Evolutionary conservation across 2,797 vertebrate genomes (phyloP).

Genomic region (Sorex maritimensis): DNA sequence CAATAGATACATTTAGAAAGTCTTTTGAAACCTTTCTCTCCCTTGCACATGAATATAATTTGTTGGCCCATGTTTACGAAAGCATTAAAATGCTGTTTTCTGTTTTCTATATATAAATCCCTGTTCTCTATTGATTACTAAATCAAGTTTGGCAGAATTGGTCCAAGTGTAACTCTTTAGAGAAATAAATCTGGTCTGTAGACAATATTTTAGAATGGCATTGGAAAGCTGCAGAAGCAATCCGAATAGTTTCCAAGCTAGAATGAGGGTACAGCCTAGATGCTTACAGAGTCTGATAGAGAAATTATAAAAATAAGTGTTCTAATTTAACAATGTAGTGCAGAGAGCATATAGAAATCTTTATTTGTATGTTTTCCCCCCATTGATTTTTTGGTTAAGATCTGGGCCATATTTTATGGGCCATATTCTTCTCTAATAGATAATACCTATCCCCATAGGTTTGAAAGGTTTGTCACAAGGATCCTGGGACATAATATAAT

Average conservation of each 20-base stretch:
- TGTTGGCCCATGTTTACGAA: constrained; percentile 23
- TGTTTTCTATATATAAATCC: constrained; percentile 39
- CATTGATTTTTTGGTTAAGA: constrained; percentile 11
- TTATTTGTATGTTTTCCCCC: not conserved
- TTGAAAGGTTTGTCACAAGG: constrained; percentile 28
- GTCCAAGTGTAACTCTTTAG: constrained; percentile 37
- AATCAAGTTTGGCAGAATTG: constrained; percentile 55
- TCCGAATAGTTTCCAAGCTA: not conserved
- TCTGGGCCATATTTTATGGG: not conserved
- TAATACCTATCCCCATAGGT: not conserved
- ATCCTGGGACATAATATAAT: not conserved
- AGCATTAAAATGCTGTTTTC: constrained; percentile 52
- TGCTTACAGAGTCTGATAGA: not conserved
- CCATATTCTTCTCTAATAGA: not conserved
- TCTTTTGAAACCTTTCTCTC: constrained; percentile 43
- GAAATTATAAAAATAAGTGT: not conserved
- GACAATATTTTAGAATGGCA: constrained; percentile 10
- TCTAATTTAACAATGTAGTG: not conserved
- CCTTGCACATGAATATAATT: not conserved
- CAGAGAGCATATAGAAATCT: not conserved
- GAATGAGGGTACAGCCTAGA: not conserved
- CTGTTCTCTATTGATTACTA: constrained; percentile 44
- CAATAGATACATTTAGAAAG: constrained; percentile 56
- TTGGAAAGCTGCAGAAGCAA: not conserved
- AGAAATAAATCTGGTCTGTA: constrained; percentile 3